Percentiles rank a stretch among this genome's conserved stretches.
Conservation (phyloP, 2,888 invertebrate species). For the Sympetrum striolatum region DNA sequence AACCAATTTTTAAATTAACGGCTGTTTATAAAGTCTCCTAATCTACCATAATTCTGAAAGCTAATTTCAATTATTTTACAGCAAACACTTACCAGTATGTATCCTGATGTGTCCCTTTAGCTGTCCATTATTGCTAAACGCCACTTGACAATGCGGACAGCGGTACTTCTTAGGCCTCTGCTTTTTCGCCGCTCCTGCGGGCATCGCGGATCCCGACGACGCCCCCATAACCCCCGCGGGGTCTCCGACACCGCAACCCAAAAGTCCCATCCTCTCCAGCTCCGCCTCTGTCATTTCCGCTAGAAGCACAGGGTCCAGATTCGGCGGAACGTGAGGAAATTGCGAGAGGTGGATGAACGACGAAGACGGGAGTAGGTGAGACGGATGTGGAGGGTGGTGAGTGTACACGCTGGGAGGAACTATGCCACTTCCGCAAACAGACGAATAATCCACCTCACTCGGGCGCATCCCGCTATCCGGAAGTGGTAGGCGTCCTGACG, state of each 20-base stretch:
- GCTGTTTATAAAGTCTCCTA: no score
- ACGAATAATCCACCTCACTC: background rate
- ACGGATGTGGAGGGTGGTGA: background rate
- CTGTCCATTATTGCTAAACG: conserved; percentile 94
- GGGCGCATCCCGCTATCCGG: background rate
- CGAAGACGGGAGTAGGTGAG: background rate
- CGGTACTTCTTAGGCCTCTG: conserved; percentile 58
- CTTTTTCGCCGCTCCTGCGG: conserved; percentile 50
- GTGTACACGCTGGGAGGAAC: background rate
- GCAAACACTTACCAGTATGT: conserved; percentile 72
- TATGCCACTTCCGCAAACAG: background rate
- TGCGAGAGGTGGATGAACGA: background rate
- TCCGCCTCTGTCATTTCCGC: conserved; percentile 25
- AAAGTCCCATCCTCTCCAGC: conserved; percentile 3
- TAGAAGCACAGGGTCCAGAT: conserved; percentile 8
- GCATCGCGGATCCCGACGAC: background rate
- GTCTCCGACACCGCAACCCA: background rate
- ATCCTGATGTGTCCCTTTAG: conserved; percentile 90
- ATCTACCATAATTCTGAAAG: no score
- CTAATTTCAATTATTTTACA: no score
- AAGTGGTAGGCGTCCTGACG: background rate
- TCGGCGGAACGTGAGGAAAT: background rate
- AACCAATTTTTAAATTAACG: no score
- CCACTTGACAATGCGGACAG: conserved; percentile 81
- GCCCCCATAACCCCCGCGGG: background rate